phyloP scores from a whole-genome alignment of 2,113 vertebrate genomes.

The Pangasianodon hypophthalmus region DNA sequence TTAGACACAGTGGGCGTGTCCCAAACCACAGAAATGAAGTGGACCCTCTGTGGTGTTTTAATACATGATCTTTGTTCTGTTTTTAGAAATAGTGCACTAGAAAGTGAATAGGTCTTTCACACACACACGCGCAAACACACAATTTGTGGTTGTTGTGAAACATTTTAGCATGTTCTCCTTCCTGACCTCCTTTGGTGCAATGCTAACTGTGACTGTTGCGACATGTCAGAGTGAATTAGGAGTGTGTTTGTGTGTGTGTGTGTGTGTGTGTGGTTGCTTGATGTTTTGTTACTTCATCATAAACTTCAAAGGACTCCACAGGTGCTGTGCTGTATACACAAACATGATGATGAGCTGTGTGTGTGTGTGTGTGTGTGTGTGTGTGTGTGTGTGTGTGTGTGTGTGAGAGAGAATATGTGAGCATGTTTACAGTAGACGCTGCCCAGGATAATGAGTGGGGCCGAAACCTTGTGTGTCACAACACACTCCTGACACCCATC shows the following conservation, averaged over 20 bases:
- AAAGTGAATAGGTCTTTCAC: background rate
- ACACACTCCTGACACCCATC: slow-evolving; percentile 14
- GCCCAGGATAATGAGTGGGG: background rate
- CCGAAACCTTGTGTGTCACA: background rate
- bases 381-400: background rate
- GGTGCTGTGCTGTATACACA: background rate
- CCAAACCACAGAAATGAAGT: background rate
- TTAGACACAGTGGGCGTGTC: background rate
- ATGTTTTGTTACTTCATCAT: background rate
- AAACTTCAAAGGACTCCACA: background rate
- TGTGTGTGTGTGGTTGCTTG: background rate
- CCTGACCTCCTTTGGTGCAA: background rate
- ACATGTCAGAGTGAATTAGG: background rate
- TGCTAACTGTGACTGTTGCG: background rate
- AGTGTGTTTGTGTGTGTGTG: background rate
- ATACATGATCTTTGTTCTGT: background rate
- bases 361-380: background rate
- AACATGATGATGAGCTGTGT: background rate
- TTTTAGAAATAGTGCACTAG: background rate
- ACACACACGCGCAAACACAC: too few species aligned
- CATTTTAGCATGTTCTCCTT: background rate
- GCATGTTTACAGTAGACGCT: background rate
- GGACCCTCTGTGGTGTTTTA: background rate
- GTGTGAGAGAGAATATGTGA: background rate
- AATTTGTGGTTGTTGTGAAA: background rate